phyloP scores from a whole-genome alignment of 2,113 vertebrate species.

The Puffinus mauretanicus region DNA sequence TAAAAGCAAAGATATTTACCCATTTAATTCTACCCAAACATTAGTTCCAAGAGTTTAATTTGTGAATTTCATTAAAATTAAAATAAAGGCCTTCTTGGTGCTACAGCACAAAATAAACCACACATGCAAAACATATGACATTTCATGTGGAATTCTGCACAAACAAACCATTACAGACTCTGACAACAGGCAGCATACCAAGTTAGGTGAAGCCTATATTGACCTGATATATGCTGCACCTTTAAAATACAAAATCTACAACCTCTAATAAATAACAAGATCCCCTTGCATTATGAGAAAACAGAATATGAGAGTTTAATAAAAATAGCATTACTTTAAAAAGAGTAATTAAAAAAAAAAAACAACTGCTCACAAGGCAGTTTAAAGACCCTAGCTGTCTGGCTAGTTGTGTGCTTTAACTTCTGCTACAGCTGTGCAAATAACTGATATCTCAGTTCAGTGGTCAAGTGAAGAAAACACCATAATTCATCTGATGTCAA shows the following conservation, averaged over 20 bases:
- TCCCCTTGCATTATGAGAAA: not conserved
- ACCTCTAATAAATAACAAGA: not conserved
- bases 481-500: not conserved
- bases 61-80: not conserved
- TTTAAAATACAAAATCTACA: not conserved
- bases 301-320: not conserved
- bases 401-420: not conserved
- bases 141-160: not conserved
- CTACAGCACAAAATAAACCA: not conserved
- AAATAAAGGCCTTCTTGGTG: not conserved
- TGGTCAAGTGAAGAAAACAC: not conserved
- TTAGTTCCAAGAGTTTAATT: not conserved
- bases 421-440: slow-evolving; percentile 14
- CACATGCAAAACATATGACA: not conserved
- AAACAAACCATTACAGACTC: not conserved
- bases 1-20: not conserved
- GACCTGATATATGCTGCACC: not conserved
- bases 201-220: not conserved
- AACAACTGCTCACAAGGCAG: not conserved
- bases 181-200: not conserved
- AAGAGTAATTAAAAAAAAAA: not conserved
- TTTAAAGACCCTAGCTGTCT: not conserved
- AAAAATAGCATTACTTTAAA: not conserved
- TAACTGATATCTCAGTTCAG: not conserved
- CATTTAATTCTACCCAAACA: not conserved